Percentiles rank a stretch among this genome's conserved stretches.
Conservation (phyloP, 1,140 invertebrate species). For the Philopotamus ludificatus region DNA sequence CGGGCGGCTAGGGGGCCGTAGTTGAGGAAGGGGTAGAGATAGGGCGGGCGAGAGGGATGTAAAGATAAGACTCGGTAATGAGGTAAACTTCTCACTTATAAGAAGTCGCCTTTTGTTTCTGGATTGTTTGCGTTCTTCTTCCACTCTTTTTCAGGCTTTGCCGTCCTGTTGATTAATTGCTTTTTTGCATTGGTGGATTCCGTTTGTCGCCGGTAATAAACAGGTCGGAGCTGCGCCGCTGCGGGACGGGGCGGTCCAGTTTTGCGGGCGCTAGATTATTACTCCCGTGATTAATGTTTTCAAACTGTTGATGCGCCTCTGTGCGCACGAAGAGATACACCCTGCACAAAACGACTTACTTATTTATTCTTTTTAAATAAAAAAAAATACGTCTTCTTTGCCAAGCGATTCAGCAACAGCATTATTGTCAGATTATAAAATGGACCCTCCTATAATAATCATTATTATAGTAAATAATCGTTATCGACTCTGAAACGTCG, state of each 20-base stretch:
- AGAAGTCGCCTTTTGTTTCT: slow-evolving; percentile 26
- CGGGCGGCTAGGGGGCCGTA: too few species aligned
- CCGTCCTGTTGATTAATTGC: slow-evolving; percentile 13
- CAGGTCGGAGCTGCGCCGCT: background rate
- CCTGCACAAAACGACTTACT: too few species aligned
- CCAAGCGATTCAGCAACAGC: too few species aligned
- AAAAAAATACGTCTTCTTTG: too few species aligned
- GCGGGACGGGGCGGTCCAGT: background rate
- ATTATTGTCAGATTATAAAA: too few species aligned
- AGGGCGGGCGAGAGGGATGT: background rate
- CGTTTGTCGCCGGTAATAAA: background rate
- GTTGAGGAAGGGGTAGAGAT: background rate
- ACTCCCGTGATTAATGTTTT: background rate
- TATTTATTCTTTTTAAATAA: too few species aligned
- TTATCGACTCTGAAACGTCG: too few species aligned
- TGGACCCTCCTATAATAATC: too few species aligned
- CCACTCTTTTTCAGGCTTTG: background rate
- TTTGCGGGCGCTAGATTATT: background rate
- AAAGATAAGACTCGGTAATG: slow-evolving; percentile 27
- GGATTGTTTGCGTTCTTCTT: background rate
- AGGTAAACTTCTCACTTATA: slow-evolving; percentile 35
- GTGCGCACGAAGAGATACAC: too few species aligned
- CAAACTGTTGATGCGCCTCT: background rate
- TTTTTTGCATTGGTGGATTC: slow-evolving; percentile 14
- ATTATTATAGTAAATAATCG: too few species aligned